Conservation (phyloP, 2,113 vertebrate species). For the Indicator indicator region DNA sequence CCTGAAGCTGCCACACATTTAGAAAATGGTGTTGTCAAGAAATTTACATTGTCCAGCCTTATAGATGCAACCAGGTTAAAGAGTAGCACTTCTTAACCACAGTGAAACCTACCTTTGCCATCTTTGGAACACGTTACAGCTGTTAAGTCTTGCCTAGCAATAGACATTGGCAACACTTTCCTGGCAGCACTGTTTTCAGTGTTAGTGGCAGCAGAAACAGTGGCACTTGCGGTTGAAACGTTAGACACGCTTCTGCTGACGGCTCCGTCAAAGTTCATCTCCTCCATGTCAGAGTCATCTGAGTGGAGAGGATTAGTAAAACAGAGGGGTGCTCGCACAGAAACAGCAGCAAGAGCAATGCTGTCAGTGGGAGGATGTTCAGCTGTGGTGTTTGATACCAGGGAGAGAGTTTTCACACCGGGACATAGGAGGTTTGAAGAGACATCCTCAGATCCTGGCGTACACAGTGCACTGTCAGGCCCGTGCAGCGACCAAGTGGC, state of each 20-base stretch:
- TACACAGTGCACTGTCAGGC: slow-evolving; percentile 68
- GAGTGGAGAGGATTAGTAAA: slow-evolving; percentile 97
- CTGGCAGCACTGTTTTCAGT: slow-evolving; percentile 79
- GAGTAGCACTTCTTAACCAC: not conserved
- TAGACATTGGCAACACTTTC: slow-evolving; percentile 90
- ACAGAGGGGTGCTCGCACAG: slow-evolving; percentile 84
- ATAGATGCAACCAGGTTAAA: not conserved
- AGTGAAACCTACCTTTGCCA: slow-evolving; percentile 84
- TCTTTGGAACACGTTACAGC: slow-evolving; percentile 60
- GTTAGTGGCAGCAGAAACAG: slow-evolving; percentile 79
- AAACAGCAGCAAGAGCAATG: slow-evolving; percentile 42
- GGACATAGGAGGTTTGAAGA: slow-evolving; percentile 58
- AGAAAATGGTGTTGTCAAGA: not conserved
- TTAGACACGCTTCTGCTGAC: slow-evolving; percentile 68
- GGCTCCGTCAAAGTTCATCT: slow-evolving; percentile 73
- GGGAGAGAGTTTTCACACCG: slow-evolving; percentile 57
- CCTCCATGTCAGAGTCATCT: slow-evolving; percentile 89
- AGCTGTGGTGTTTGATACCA: slow-evolving; percentile 54
- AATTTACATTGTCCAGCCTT: not conserved
- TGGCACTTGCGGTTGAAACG: slow-evolving; percentile 87
- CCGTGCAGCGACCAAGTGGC: slow-evolving; percentile 75
- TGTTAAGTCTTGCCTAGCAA: slow-evolving; percentile 83
- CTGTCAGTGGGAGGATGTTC: slow-evolving; percentile 31
- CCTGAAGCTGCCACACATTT: not conserved
- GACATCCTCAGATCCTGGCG: slow-evolving; percentile 12